Evolutionary conservation across 2,113 vertebrate species (phyloP).

Genomic region (Hylia prasina): DNA sequence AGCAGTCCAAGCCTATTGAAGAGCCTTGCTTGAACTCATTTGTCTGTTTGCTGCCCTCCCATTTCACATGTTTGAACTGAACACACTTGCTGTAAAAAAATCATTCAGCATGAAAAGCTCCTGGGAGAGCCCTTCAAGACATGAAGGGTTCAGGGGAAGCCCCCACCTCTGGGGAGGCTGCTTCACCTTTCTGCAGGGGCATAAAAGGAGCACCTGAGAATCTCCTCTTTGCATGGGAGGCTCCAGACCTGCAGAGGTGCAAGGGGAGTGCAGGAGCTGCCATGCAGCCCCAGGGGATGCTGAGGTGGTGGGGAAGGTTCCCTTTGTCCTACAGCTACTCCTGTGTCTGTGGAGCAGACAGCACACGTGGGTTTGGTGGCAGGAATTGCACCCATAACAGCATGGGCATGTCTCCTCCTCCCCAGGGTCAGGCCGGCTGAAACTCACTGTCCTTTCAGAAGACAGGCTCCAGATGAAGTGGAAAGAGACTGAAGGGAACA

Average conservation of each 20-base stretch:
- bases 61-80: not conserved
- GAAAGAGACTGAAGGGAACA: conserved; percentile 82
- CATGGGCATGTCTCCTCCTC: fast-evolving
- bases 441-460: conserved; percentile 85
- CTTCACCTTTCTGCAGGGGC: not conserved
- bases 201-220: not conserved
- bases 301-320: not conserved
- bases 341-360: fast-evolving
- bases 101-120: not conserved
- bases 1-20: not conserved
- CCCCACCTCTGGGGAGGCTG: too few species aligned
- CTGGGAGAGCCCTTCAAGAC: not conserved
- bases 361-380: fast-evolving
- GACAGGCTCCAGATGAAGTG: conserved; percentile 94
- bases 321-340: not conserved
- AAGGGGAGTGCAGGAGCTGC: not conserved
- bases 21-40: not conserved
- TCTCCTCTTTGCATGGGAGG: not conserved
- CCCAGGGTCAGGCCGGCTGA: conserved; percentile 75
- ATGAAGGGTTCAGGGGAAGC: not conserved
- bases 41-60: not conserved
- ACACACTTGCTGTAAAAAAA: not conserved
- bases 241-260: not conserved
- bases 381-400: not conserved
- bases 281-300: not conserved